These are phyloP conservation scores for Heliothis subflexa DNA, from an alignment of 1,140 invertebrate species.

Conservation along the genomic window DNA sequence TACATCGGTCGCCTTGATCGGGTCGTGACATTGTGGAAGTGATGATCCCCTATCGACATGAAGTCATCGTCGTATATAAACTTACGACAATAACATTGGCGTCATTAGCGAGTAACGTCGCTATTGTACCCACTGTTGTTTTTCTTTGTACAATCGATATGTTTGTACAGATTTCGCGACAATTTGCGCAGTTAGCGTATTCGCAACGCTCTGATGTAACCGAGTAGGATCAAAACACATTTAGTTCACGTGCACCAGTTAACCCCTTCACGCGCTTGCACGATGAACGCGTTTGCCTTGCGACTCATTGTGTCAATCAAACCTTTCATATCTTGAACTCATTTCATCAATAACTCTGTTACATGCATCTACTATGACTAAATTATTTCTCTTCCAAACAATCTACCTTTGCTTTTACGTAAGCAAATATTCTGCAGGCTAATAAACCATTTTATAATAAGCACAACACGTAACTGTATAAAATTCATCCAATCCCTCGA, in stretches of 20 bases:
- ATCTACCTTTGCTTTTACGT: conserved; percentile 28
- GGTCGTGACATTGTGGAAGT: conserved; percentile 65
- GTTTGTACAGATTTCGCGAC: conserved; percentile 78
- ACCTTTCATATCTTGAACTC: conserved; percentile 20
- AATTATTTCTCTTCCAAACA: conserved; percentile 16
- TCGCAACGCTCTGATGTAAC: conserved; percentile 28
- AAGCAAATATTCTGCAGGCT: conserved; percentile 27
- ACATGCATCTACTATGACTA: not conserved
- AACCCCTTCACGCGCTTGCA: conserved; percentile 23
- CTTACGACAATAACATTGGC: conserved; percentile 60
- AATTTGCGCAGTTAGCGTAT: conserved; percentile 72
- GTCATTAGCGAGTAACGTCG: conserved; percentile 59
- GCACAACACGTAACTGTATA: conserved; percentile 49
- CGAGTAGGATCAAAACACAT: conserved; percentile 29
- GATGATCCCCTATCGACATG: conserved; percentile 62
- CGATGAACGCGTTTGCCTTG: conserved; percentile 27
- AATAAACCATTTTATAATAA: conserved; percentile 42
- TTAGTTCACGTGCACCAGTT: conserved; percentile 34
- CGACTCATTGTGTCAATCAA: conserved; percentile 40
- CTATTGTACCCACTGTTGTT: conserved; percentile 70
- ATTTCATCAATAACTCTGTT: not conserved
- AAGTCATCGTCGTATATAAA: conserved; percentile 68
- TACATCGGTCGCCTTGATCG: conserved; percentile 51
- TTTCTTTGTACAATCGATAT: conserved; percentile 66
- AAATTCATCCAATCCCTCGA: conserved; percentile 47